Base-by-base conservation (phyloP, 2,113 vertebrate genomes). In the Antechinus stuartii region DNA sequence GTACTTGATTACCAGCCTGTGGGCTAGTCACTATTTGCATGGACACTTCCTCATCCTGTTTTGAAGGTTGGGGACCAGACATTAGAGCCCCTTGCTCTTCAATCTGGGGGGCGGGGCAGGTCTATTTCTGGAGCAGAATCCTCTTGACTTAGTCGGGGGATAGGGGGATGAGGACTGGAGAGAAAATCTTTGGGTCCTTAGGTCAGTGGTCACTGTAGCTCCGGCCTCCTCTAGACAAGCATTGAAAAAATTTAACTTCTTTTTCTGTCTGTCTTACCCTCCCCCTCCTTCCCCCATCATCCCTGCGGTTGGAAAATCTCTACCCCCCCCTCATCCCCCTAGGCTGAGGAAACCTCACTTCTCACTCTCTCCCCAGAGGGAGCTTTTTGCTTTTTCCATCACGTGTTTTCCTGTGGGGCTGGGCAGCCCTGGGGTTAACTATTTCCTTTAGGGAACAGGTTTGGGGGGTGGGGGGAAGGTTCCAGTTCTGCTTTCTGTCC, bases 281-380 rank as follows among this genome's bases (percentile, higher is more conserved):
- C 68, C 68, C 68, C 68, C 68, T 76, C 35, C 68, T 42, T 42
- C 19, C 68, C 68, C 98, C 98, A 98, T 98, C 96, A 97, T 98
- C 97, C 98, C 97, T 99, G 98, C 98, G 98, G 98, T 99, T 98
- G 98, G 98, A 99, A 99, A 99, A 98, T 98, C 98, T 96, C 94
- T 94, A 91, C 97, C 46, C 94, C 92, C 52, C 91, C 26, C 93
- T 76, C 90, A 95, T 93, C 97, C 52, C 93, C 93, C 57, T 52
- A 76, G 93, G 98, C 98, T 98, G 98, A 98, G 98, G 98, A 99
- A 98, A 98, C 98, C 98, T 98, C 97, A 97, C 98, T 98, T 98
- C 97, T 97, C 97, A 96, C 97, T 97, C 98, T 98, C 98, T 98
- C 98, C 98, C 98, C 98, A 98, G 98, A 97, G 98, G 98, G 98